Evolutionary conservation across 2,888 invertebrate species (phyloP), one percentile per base, ranked within the genome.

Genomic region (Ditylenchus weischeri): DNA sequence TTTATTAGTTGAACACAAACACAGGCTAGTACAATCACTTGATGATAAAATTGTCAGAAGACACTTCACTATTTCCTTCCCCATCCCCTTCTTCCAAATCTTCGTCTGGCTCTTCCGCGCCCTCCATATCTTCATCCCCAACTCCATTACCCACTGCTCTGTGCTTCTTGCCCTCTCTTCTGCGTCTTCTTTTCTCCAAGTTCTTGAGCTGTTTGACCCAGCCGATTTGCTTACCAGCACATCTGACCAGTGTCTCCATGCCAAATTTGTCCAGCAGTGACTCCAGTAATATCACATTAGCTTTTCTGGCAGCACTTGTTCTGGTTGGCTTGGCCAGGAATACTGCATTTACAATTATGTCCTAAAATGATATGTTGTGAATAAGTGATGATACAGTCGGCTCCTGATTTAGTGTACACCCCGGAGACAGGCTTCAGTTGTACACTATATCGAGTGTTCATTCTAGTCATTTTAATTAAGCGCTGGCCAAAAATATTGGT

Each of bases 191-290:
- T 72, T 80, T 81, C 59, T 76, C 79, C 38, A 80, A 72, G 48
- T 77, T 79, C 65, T 75, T 77, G 66, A 80, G 70, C 61, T 77
- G 75, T 61, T 78, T 79, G 18, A 75, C 48, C 79, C 79, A 81
- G 50, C 78, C 77, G 57, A 51, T 66, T 35, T 61, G 64, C 38
- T 70, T 66, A 35, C 57, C 66, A 58, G 64, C 69, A 64, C 58
- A 74, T 62, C 76, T 78, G 50, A 69, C 66, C 43, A 79, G 68
- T 23, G 75, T 71, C 51, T 76, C 74, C 8, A 69, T 68, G 19
- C 79, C 79, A 60, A 80, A 74, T 57, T 75, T 72, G 47, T 80
- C 79, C 48, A 81, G 75, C n/a, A 81, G 70, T 35, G 75, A 74
- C 50, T 78, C 79, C 19, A 81, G 69, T 35, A 81, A 70, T 6